These are phyloP conservation scores for Python bivittatus DNA, from an alignment of 2,113 vertebrate genomes.

Conservation along the genomic window DNA sequence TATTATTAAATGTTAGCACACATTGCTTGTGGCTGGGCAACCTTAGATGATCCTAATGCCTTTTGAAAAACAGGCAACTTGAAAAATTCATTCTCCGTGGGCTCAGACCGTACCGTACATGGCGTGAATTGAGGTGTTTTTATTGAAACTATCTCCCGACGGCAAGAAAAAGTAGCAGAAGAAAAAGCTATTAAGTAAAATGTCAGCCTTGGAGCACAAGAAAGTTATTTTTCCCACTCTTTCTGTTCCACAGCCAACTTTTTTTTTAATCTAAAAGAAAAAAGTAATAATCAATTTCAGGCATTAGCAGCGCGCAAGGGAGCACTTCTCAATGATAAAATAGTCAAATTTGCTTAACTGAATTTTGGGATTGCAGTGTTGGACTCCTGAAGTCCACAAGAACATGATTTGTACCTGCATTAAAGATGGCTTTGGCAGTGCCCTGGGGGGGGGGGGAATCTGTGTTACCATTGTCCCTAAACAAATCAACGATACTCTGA, in stretches of 20 bases:
- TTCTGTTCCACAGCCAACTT: slow-evolving; percentile 27
- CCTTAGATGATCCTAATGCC: slow-evolving; percentile 32
- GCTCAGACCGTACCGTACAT: slow-evolving; percentile 6
- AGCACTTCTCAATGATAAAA: slow-evolving; percentile 41
- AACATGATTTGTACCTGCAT: too few relatives aligned
- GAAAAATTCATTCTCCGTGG: slow-evolving; percentile 47
- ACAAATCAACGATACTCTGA: too few relatives aligned
- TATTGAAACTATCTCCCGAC: slow-evolving; percentile 37
- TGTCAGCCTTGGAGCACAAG: not conserved
- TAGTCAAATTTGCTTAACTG: slow-evolving; percentile 33
- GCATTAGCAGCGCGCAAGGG: slow-evolving; percentile 36
- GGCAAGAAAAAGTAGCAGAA: slow-evolving; percentile 51
- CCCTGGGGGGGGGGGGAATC: too few relatives aligned
- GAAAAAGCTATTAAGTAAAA: slow-evolving; percentile 61
- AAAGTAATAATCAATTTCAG: slow-evolving; percentile 6
- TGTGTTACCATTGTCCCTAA: too few relatives aligned
- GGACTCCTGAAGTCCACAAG: not conserved
- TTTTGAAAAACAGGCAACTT: slow-evolving; percentile 52
- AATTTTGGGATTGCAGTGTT: slow-evolving; percentile 16
- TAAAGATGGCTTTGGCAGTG: too few relatives aligned
- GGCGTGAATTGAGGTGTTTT: slow-evolving; percentile 56
- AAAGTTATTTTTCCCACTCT: not conserved
- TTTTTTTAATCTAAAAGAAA: slow-evolving; percentile 24
- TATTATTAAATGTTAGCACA: slow-evolving; percentile 20
- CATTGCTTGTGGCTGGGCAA: not conserved